Conservation (phyloP, 2,797 vertebrate species). For the Tolypeutes matacus region DNA sequence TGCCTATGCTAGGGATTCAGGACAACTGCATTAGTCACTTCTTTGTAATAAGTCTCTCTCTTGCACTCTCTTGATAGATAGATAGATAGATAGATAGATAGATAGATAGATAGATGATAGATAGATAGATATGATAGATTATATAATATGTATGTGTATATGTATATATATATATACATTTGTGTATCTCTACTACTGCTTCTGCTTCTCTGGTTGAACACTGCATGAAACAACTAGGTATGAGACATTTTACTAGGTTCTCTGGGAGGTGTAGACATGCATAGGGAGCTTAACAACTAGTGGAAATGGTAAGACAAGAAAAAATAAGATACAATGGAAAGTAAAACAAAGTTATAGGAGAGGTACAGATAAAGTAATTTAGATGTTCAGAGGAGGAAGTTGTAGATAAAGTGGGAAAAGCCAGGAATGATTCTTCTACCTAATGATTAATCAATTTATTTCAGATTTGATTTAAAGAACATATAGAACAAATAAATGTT, state of each 20-base stretch:
- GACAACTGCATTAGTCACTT: too few species aligned
- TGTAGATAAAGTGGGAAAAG: not conserved
- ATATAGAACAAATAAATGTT: not conserved
- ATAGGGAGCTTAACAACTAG: not conserved
- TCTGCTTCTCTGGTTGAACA: not conserved
- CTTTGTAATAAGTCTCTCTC: too few species aligned
- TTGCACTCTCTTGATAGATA: too few species aligned
- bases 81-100: too few species aligned
- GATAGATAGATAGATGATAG: too few species aligned
- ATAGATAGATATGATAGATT: too few species aligned
- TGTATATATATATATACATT: too few species aligned
- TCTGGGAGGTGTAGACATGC: not conserved
- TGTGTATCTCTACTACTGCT: not conserved
- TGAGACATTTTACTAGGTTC: not conserved
- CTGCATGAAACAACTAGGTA: not conserved
- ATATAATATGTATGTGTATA: too few species aligned
- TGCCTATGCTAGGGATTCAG: too few species aligned
- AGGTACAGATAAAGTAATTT: not conserved
- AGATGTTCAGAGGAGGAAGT: not conserved
- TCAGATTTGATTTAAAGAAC: not conserved
- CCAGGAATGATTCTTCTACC: not conserved
- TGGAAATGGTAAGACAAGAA: not conserved
- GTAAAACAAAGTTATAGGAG: not conserved
- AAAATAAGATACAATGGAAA: not conserved
- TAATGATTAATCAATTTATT: conserved; percentile 4